Evolutionary conservation across 2,797 vertebrate genomes (phyloP), one percentile per base, ranked within the genome.

Genomic region (Gymnopithys bicolor): DNA sequence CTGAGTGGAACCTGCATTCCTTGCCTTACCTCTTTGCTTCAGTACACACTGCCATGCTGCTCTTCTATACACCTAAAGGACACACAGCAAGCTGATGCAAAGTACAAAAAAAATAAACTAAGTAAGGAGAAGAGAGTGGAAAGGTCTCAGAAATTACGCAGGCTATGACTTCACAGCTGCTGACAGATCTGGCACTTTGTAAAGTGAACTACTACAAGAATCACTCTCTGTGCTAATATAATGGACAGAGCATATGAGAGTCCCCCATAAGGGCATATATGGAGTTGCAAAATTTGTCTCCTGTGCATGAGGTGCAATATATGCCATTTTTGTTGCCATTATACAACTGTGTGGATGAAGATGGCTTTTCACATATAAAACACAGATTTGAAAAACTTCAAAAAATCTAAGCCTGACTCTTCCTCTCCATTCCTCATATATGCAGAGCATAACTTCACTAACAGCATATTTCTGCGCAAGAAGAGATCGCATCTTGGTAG

Each of bases 121-220:
- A 75, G 79, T 46, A 68, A 75, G 71, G 92, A 60, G 49, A 91
- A 93, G 75, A 84, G 78, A 89, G 81, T 35, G 59, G 67, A 55
- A 89, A 71, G 28, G 35, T 70, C 73, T 64, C 67, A 32, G 87
- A 70, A 96, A 68, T 94, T 90, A 90, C 19, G 55, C 49, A 92
- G 64, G 56, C n/a, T 70, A 64, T 91, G 89, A 77, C 92, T 96
- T 94, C 90, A 90, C 17, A 63, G 96, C 90, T 96, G 93, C 74
- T 90, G 71, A 96, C 32, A 88, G 60, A 79, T 95, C 93, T 94
- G 37, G 27, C 4, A 25, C 87, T 94, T 95, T 84, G 49, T 81
- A 88, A 92, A 91, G 93, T 46, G 90, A 91, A 87, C 23, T 43
- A 62, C 81, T 82, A 68, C 74, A 91, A 84, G 87, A 95, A 52